Evolutionary conservation across 2,113 vertebrate species (phyloP).

Genomic region (Scartelaos histophorus): DNA sequence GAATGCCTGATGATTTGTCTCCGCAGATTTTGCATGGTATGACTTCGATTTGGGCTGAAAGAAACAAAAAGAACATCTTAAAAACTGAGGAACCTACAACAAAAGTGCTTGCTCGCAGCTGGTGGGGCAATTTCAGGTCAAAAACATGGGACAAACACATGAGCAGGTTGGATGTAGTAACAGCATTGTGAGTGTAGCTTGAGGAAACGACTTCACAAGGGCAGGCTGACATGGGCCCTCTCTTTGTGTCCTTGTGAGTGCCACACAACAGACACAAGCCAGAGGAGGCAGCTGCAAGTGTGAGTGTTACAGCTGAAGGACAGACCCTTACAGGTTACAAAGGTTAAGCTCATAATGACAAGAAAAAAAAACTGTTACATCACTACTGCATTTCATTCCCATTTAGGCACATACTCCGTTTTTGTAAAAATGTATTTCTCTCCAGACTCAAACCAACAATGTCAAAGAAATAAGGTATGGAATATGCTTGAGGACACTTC

Average conservation of each 20-base stretch:
- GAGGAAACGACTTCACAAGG: conserved; percentile 45
- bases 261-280: conserved; percentile 14
- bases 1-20: conserved; percentile 99
- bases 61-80: conserved; percentile 25
- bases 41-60: conserved; percentile 98
- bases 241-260: conserved; percentile 34
- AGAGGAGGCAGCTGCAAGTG: conserved; percentile 15
- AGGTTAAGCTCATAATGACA: conserved; percentile 37
- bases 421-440: neutral
- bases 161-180: conserved; percentile 19
- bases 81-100: neutral
- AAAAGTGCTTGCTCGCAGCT: conserved; percentile 13
- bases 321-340: conserved; percentile 50
- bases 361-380: conserved; percentile 41
- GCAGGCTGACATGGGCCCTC: conserved; percentile 58
- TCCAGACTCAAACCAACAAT: neutral
- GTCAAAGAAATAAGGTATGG: neutral
- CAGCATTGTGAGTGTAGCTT: conserved; percentile 22
- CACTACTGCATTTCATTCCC: conserved; percentile 8
- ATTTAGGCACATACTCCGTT: neutral
- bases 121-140: conserved; percentile 44
- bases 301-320: conserved; percentile 41
- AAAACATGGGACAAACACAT: conserved; percentile 13
- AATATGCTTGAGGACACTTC: neutral
- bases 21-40: conserved; percentile 99